These are phyloP conservation scores for Enhydra lutris DNA, from an alignment of 2,113 vertebrate genomes.

Conservation along the genomic window DNA sequence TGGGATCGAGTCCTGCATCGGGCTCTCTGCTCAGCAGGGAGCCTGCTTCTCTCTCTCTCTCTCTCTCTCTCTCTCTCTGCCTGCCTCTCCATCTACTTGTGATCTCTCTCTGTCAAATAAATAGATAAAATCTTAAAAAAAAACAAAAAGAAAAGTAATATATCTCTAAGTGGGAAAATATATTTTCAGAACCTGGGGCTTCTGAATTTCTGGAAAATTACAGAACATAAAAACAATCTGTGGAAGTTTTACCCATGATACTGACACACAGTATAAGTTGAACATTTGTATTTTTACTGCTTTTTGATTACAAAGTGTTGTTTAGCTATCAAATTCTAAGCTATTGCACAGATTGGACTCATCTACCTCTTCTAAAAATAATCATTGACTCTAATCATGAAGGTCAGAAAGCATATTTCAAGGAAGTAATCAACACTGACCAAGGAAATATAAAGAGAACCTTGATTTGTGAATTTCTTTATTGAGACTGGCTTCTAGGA, in stretches of 20 bases:
- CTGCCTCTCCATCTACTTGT: too few relatives aligned
- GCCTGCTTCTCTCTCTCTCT: too few relatives aligned
- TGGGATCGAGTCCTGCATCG: too few relatives aligned
- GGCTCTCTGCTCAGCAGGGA: too few relatives aligned
- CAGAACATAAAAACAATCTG: not conserved
- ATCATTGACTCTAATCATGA: slow-evolving; percentile 28
- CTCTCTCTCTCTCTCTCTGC: too few relatives aligned
- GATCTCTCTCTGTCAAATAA: too few relatives aligned
- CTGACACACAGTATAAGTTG: not conserved
- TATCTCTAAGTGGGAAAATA: not conserved
- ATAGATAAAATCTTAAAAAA: too few relatives aligned
- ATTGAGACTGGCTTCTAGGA: not conserved
- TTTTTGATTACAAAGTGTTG: slow-evolving; percentile 25
- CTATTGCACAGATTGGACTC: not conserved
- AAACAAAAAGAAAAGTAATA: not conserved
- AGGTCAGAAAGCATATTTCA: slow-evolving; percentile 34
- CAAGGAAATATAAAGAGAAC: not conserved
- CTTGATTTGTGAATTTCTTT: not conserved
- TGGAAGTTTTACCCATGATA: not conserved
- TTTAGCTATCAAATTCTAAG: not conserved
- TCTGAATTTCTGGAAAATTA: slow-evolving; percentile 11
- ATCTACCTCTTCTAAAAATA: slow-evolving; percentile 11
- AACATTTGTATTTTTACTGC: not conserved
- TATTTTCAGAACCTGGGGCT: not conserved
- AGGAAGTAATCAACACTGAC: not conserved